These are phyloP conservation scores for Probosciger aterrimus DNA, from an alignment of 2,113 vertebrate genomes.

Conservation along the genomic window DNA sequence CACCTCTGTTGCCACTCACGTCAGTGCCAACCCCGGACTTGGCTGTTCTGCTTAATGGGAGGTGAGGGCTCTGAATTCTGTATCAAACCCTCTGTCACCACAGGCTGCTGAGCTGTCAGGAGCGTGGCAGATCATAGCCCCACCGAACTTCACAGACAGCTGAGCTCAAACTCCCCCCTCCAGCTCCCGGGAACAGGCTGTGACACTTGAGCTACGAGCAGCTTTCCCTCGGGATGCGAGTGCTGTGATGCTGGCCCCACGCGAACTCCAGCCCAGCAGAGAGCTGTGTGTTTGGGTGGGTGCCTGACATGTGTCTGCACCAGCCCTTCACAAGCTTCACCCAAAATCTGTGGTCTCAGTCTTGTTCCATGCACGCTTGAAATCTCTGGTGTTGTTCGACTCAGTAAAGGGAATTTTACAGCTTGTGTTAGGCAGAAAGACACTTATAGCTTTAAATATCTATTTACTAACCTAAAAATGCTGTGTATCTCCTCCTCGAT, in stretches of 20 bases:
- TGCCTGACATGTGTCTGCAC: not conserved
- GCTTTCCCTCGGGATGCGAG: not conserved
- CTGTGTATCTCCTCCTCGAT: not conserved
- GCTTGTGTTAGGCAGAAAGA: not conserved
- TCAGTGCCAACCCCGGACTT: not conserved
- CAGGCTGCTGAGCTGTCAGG: slow-evolving; percentile 52
- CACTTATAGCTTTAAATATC: not conserved
- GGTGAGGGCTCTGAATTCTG: slow-evolving; percentile 49
- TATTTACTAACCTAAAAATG: not conserved
- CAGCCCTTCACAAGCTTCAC: not conserved
- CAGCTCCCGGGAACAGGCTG: not conserved
- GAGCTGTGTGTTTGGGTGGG: not conserved
- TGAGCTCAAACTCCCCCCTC: slow-evolving; percentile 12
- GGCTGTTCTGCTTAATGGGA: slow-evolving; percentile 46
- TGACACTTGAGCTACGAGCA: not conserved
- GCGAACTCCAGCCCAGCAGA: not conserved
- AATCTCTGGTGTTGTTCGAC: not conserved
- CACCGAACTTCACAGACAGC: slow-evolving; percentile 34
- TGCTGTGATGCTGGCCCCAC: not conserved
- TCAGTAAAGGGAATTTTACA: not conserved
- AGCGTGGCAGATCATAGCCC: slow-evolving; percentile 10
- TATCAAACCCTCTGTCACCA: slow-evolving; percentile 52
- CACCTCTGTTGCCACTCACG: slow-evolving; percentile 24
- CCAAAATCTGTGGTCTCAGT: not conserved
- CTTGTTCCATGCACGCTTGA: rapidly evolving